Evolutionary conservation across 2,797 vertebrate species (phyloP).

Genomic region (Cyclura pinguis): DNA sequence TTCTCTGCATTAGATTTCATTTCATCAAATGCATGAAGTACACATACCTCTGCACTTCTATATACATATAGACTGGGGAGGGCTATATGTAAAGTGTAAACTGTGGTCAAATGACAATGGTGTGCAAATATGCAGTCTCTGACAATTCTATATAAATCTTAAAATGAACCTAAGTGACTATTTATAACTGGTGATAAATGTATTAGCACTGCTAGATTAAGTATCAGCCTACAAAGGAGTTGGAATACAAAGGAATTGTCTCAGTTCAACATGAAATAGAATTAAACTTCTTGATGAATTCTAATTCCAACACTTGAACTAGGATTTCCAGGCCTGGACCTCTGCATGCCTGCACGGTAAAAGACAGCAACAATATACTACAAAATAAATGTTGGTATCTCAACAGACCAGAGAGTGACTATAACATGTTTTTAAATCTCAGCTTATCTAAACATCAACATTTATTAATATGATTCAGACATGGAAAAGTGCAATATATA

Average conservation of each 20-base stretch:
- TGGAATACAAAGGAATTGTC: background rate
- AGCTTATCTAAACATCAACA: no score
- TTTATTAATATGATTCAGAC: no score
- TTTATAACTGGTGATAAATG: background rate
- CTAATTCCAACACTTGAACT: background rate
- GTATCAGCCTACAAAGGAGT: background rate
- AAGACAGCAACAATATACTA: no score
- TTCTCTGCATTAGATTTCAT: background rate
- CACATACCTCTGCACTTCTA: no score
- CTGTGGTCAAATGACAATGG: background rate
- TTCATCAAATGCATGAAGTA: background rate
- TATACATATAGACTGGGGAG: background rate
- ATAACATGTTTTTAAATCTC: no score
- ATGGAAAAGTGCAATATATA: no score
- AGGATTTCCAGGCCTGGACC: background rate
- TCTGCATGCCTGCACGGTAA: no score
- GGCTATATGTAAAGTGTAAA: background rate
- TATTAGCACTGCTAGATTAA: background rate
- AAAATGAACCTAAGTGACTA: background rate
- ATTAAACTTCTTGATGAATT: background rate
- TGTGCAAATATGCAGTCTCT: background rate
- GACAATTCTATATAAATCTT: background rate
- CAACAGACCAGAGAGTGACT: no score
- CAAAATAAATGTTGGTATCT: no score
- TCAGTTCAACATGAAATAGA: background rate